Base-by-base conservation (phyloP, 2,888 invertebrate genomes). In the Monopis laevigella region DNA sequence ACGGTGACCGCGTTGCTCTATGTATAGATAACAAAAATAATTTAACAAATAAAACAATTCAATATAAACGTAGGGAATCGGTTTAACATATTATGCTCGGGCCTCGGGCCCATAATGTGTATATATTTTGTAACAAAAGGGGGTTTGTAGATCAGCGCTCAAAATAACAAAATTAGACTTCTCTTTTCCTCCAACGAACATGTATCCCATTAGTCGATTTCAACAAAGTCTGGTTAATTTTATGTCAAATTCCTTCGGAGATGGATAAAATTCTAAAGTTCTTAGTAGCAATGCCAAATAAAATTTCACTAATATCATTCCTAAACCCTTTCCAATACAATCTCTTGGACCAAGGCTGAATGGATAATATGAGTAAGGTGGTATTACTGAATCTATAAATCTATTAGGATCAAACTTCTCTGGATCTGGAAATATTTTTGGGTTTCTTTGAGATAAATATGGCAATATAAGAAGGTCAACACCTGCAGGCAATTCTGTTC, bases 271-370 rank as follows among this genome's bases (percentile, higher is more conserved):
- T 18, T 35, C 19, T 7, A 18, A 35, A 4, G 13, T 6, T 18
- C 35, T 17, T 3, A 35, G 8, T n/a, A 35, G 11, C 16, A n/a
- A 18, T 18, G 35, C 35, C 35, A 35, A 7, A 10, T 3, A 35
- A n/a, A 18, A 18, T 11, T 19, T 35, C 8, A 19, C 11, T 19
- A 14, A 10, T 19, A 35, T n/a, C 18, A 17, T 19, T 35, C n/a
- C 35, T 11, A 7, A 19, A 18, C n/a, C 18, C 11, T 35, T 35
- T 4, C 35, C 35, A 4, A 35, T 35, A 12, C 35, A 35, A 12
- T 35, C 35, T n/a, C 35, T 17, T n/a, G 14, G 13, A 10, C 35
- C 35, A 3, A 19, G 7, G 11, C 35, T 35, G 11, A 35, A 35
- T 3, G 35, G 35, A 7, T n/a, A n/a, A 35, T 35, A 35, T 8